These are phyloP conservation scores for Drosophila histrio DNA, from an alignment of 2,888 invertebrate genomes.

Conservation along the genomic window DNA sequence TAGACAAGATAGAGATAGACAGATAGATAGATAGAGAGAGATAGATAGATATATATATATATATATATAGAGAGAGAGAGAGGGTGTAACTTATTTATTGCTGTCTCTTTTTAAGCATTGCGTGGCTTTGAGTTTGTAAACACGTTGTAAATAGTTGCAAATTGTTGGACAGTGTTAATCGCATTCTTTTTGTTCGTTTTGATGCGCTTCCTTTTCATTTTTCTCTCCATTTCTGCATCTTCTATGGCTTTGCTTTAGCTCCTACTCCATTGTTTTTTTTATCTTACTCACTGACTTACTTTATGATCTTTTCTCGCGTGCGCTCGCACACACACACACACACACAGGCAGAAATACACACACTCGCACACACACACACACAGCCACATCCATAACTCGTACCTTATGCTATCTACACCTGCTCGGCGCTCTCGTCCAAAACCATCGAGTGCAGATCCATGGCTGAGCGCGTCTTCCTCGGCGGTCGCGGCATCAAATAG, in stretches of 20 bases:
- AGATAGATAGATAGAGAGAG: conserved; percentile 1
- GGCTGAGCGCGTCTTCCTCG: conserved; percentile 92
- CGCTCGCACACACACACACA: neutral
- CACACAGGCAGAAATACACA: neutral
- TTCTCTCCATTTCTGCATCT: neutral
- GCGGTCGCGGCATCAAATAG: conserved; percentile 88
- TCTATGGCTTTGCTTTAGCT: neutral
- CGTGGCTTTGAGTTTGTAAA: conserved; percentile 27
- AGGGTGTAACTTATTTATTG: neutral
- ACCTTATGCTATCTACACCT: conserved; percentile 68
- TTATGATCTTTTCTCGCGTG: neutral
- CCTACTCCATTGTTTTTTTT: too few species aligned
- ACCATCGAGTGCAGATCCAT: conserved; percentile 92
- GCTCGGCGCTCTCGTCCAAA: conserved; percentile 84
- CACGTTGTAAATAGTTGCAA: conserved; percentile 44
- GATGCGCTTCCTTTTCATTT: neutral
- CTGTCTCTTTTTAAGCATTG: conserved; percentile 3
- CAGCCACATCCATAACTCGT: neutral
- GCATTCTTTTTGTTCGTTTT: neutral
- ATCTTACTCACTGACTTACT: conserved; percentile 18
- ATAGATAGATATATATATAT: neutral
- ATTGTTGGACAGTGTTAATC: conserved; percentile 54
- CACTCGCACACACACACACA: conserved; percentile 1
- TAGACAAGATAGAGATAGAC: neutral
- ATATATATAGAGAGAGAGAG: neutral